Percentiles rank a stretch among this genome's conserved stretches.
Conservation (phyloP, 2,888 invertebrate genomes). For the Lysandra coridon region DNA sequence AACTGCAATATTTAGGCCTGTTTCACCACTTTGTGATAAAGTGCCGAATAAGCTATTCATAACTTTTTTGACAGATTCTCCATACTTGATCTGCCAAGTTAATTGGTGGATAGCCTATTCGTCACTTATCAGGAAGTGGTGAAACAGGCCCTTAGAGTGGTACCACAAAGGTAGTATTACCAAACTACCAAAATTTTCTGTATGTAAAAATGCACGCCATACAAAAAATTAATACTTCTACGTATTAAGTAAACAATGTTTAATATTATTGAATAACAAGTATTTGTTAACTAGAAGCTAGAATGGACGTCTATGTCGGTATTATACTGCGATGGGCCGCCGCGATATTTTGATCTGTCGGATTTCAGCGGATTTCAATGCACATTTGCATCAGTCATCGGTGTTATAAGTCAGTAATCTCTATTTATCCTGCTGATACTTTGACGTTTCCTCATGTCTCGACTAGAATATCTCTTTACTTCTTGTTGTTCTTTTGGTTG, state of each 20-base stretch:
- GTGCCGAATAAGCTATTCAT: too few species aligned
- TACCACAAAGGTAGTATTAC: too few species aligned
- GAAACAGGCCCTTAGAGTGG: too few species aligned
- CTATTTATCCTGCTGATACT: slow-evolving; percentile 25
- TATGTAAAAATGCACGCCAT: not conserved
- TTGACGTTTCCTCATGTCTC: slow-evolving; percentile 11
- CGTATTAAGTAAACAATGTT: slow-evolving; percentile 43
- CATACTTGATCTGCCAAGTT: too few species aligned
- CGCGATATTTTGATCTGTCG: slow-evolving; percentile 22
- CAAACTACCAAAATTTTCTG: not conserved
- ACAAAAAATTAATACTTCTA: not conserved
- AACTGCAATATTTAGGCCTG: too few species aligned
- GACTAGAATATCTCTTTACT: not conserved
- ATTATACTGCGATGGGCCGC: slow-evolving; percentile 51
- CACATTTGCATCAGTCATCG: slow-evolving; percentile 20
- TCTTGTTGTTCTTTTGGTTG: not conserved
- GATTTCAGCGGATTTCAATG: slow-evolving; percentile 28
- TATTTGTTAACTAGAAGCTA: slow-evolving; percentile 37
- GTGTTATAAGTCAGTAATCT: slow-evolving; percentile 31
- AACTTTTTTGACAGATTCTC: too few species aligned
- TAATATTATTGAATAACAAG: slow-evolving; percentile 44
- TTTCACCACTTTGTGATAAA: too few species aligned
- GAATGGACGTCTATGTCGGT: slow-evolving; percentile 57
- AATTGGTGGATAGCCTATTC: too few species aligned
- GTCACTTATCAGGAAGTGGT: too few species aligned